Conservation (phyloP, 1,140 invertebrate species). For the Megalonaias nervosa region DNA sequence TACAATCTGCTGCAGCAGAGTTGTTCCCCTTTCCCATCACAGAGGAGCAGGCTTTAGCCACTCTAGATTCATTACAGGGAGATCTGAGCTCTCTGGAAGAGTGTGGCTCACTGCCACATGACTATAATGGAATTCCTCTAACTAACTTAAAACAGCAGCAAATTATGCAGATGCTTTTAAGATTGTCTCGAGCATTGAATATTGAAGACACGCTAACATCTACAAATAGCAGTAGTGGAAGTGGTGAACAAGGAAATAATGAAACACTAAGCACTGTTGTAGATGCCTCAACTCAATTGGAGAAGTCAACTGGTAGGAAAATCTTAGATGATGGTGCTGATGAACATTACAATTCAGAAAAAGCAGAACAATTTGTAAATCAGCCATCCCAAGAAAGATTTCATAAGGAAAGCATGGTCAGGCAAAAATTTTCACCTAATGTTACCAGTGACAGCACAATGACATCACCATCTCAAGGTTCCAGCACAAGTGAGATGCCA, state of each 20-base stretch:
- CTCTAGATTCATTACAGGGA: constrained; percentile 48
- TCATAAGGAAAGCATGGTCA: no score
- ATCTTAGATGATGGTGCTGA: neutral
- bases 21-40: constrained; percentile 35
- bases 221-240: constrained; percentile 32
- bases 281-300: no score
- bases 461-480: constrained; percentile 17
- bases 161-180: constrained; percentile 58
- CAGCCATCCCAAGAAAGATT: no score
- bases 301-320: no score
- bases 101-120: constrained; percentile 51
- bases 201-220: constrained; percentile 61
- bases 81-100: constrained; percentile 61
- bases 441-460: neutral
- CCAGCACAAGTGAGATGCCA: constrained; percentile 6
- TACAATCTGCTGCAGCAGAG: constrained; percentile 30
- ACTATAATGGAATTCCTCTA: constrained; percentile 58
- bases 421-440: no score
- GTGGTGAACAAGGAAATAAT: constrained; percentile 14
- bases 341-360: constrained; percentile 8
- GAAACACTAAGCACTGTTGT: no score
- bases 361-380: no score
- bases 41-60: constrained; percentile 40
- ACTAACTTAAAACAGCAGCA: constrained; percentile 61
- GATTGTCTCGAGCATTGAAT: constrained; percentile 58